Evolutionary conservation across 2,113 vertebrate species (phyloP).

Genomic region (Dinomys branickii): DNA sequence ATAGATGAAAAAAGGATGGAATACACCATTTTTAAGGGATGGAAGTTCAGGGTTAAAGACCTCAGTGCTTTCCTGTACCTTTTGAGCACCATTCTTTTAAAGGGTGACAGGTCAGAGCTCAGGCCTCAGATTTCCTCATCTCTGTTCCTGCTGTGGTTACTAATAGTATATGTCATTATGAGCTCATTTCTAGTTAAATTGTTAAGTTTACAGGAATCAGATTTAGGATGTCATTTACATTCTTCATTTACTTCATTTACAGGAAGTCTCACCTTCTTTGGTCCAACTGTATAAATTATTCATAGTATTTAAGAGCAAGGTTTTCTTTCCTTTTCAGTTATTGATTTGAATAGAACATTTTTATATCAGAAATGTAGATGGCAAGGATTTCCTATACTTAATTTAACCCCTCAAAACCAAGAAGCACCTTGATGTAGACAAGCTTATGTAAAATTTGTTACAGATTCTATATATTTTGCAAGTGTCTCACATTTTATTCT

Average conservation of each 20-base stretch:
- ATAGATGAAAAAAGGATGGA: neutral
- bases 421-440: slow-evolving; percentile 40
- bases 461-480: slow-evolving; percentile 35
- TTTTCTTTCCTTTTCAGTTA: slow-evolving; percentile 33
- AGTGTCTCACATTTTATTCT: slow-evolving; percentile 50
- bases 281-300: slow-evolving; percentile 49
- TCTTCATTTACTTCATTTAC: too few species aligned
- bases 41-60: neutral
- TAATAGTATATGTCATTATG: neutral
- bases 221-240: slow-evolving; percentile 19
- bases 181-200: neutral
- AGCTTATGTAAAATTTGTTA: slow-evolving; percentile 34
- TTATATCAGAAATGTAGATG: slow-evolving; percentile 38
- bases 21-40: neutral
- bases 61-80: neutral
- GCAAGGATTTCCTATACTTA: slow-evolving; percentile 45
- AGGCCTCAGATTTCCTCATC: neutral
- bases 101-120: neutral
- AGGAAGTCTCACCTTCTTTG: slow-evolving; percentile 2
- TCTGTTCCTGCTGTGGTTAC: neutral
- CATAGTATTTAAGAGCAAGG: slow-evolving; percentile 15
- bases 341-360: slow-evolving; percentile 16
- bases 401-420: slow-evolving; percentile 43
- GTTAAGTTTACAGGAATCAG: neutral
- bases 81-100: neutral